Conservation (phyloP, 2,113 vertebrate genomes). For the Oryzias celebensis region DNA sequence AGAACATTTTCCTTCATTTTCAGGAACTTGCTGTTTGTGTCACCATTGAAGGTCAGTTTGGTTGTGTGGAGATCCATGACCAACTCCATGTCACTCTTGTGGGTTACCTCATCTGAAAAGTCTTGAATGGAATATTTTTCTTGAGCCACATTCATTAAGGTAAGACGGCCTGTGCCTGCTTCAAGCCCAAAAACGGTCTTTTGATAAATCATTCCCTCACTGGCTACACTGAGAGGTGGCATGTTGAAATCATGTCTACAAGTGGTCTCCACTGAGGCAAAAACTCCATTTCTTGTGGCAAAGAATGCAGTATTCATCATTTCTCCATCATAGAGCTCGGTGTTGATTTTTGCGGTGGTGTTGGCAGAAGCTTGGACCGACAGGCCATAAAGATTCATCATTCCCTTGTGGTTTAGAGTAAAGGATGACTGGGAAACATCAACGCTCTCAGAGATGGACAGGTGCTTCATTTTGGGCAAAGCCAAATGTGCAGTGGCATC, state of each 20-base stretch:
- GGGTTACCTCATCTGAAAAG: slow-evolving; percentile 80
- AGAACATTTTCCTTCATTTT: slow-evolving; percentile 79
- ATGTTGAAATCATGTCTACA: slow-evolving; percentile 84
- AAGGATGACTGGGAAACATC: slow-evolving; percentile 78
- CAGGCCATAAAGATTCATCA: slow-evolving; percentile 69
- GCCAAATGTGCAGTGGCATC: slow-evolving; percentile 79
- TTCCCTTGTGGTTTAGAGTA: slow-evolving; percentile 77
- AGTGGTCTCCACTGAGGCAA: slow-evolving; percentile 69
- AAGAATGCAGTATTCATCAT: slow-evolving; percentile 75
- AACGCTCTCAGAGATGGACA: slow-evolving; percentile 80
- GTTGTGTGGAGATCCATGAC: slow-evolving; percentile 69
- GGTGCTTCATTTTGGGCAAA: slow-evolving; percentile 69
- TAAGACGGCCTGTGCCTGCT: slow-evolving; percentile 67
- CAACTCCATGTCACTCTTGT: slow-evolving; percentile 79
- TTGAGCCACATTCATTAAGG: slow-evolving; percentile 74
- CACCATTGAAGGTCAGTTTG: slow-evolving; percentile 76
- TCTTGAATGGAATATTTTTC: slow-evolving; percentile 78
- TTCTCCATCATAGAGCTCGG: slow-evolving; percentile 76
- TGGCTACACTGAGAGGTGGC: slow-evolving; percentile 77
- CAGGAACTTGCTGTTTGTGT: slow-evolving; percentile 74
- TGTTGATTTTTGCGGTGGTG: slow-evolving; percentile 75
- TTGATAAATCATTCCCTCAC: slow-evolving; percentile 75
- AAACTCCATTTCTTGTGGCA: slow-evolving; percentile 75
- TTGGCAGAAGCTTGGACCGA: slow-evolving; percentile 73
- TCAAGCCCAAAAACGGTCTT: slow-evolving; percentile 75